Evolutionary conservation across 2,888 invertebrate species (phyloP), one percentile per base, ranked within the genome.

Genomic region (Trichogramma dendrolimi): DNA sequence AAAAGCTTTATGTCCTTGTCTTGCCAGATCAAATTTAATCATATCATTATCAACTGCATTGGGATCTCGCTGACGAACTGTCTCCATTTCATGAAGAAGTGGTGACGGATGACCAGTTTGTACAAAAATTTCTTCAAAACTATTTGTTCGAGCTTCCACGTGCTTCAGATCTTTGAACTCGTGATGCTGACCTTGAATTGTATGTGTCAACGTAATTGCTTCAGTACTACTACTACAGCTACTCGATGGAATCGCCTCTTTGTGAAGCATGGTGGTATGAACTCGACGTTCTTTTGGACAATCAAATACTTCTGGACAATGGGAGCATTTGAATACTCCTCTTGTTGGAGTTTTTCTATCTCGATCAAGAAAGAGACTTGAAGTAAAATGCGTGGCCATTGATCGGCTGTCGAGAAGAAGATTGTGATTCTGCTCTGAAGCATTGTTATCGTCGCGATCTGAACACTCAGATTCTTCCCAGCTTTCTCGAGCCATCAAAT

Each of bases 391-490:
- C 10, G 78, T 78, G 0, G 81, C 79, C 11, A 79, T 68, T 0
- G 79, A 79, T 58, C 79, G 73, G 50, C 79, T 79, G 62, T 79
- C 79, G 58, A 79, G 64, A 4, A 79, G 66, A 4, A 78, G 78
- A 4, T 76, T 78, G 2, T 27, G 27, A 27, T 27, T 27, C 27
- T 27, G 27, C 27, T 27, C 27, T 27, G 27, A 27, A 11, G 73
- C 73, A 48, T 75, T 69, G 27, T 68, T 67, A 1, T 63, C 62
- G 59, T 77, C 83, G 61, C 82, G 81, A 67, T 87, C 87, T 0
- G 87, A 87, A n/a, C 85, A 85, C 71, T 88, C 87, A 0, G 86
- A 86, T 62, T 84, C 84, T 67, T 82, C 83, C 87, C 88, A 88
- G 71, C 84, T 85, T 75, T 88, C 88, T 1, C 87, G 82, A 1